Evolutionary conservation across 2,888 invertebrate genomes (phyloP).

Genomic region (Tipula unca): DNA sequence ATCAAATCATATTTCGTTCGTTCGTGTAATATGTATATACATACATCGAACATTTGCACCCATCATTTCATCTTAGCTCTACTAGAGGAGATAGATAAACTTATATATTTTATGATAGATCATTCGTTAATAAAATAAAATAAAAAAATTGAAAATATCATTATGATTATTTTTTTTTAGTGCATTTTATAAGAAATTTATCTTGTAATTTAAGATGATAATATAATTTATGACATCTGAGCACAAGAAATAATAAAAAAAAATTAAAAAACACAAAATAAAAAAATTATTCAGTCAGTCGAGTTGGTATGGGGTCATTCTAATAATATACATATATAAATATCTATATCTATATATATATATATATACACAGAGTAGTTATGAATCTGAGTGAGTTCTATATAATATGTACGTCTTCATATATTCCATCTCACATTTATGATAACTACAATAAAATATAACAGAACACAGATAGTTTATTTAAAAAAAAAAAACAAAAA

Average conservation of each 20-base stretch:
- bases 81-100: neutral
- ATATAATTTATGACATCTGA: neutral
- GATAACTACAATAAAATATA: neutral
- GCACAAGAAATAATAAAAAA: neutral
- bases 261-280: neutral
- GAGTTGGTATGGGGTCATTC: neutral
- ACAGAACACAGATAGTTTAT: neutral
- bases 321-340: neutral
- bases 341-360: no score
- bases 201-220: neutral
- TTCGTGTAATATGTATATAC: neutral
- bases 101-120: neutral
- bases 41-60: neutral
- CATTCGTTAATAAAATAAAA: neutral
- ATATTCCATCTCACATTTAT: neutral
- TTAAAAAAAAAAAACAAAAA: neutral
- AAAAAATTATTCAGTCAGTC: neutral
- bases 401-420: neutral
- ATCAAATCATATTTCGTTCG: neutral
- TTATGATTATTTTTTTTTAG: constrained; percentile 14
- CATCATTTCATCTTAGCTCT: neutral
- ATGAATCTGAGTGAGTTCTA: neutral
- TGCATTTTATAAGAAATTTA: neutral
- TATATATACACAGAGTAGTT: neutral
- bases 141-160: neutral